Base-by-base conservation (phyloP, 2,113 vertebrate species). In the Caracal caracal region DNA sequence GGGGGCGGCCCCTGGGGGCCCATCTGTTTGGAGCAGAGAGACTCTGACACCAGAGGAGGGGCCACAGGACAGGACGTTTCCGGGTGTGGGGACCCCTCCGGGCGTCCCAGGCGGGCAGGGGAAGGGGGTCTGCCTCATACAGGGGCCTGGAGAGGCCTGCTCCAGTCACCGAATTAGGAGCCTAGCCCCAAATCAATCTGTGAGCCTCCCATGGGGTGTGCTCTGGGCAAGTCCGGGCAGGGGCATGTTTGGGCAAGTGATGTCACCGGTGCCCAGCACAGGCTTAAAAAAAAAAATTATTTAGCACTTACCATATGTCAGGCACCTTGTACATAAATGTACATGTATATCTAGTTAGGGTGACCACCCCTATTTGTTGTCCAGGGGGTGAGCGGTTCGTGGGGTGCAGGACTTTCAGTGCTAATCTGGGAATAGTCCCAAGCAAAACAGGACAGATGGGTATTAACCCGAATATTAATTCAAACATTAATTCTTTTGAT, bases 1-100 rank as follows among this genome's bases (percentile, higher is more conserved):
- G 56, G 95, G 87, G 95, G 95, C 12, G 68, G 93, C 83, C 86
- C 94, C 96, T 96, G 90, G 94, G 95, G 98, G 96, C 98, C 98
- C 99, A 99, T 99, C 99, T 99, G 98, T 98, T 98, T 85, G 88
- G 97, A 96, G 91, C 93, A 97, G 98, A 98, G 98, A 98, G 95
- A 88, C 94, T 16, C 70, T 86, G 96, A 97, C 97, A 96, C 86
- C 98, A 30, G 97, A 90, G 92, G 88, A 87, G 30, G 76, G 83
- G 5, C 59, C 28, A 4, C 0, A 20, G 35, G 76, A 88, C 81
- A 92, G 96, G 94, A 96, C 53, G 61, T 82, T 96, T 96, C 97
- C 1, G 30, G 98, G 20, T 68, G 43, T 28, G 59, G 28, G 10
- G 90, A 73, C 3, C 0, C 5, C 10, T 10, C 20, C 0, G 89